A percentile compares a stretch with the other conserved stretches of the same genome.
Conservation (phyloP, 2,888 invertebrate genomes). For the Oligia fasciuncula region DNA sequence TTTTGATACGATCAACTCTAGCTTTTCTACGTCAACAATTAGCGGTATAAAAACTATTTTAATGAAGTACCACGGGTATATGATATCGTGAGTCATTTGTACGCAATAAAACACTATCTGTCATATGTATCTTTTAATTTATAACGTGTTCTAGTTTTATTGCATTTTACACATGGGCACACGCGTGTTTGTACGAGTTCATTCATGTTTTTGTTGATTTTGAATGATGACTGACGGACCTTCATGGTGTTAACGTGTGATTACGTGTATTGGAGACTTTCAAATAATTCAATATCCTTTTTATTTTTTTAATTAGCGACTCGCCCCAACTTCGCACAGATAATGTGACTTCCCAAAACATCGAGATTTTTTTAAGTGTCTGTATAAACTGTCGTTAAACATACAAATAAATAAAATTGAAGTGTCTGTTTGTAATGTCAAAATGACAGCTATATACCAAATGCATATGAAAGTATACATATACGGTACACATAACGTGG, state of each 20-base stretch:
- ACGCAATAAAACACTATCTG: slow-evolving; percentile 71
- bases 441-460: too few species aligned
- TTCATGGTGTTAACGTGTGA: not conserved
- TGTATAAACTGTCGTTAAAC: too few species aligned
- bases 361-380: not conserved
- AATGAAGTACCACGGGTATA: slow-evolving; percentile 54
- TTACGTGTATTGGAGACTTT: not conserved
- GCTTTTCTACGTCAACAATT: slow-evolving; percentile 20
- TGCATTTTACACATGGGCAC: slow-evolving; percentile 30
- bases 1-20: slow-evolving; percentile 18
- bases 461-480: too few species aligned
- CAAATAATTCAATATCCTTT: too few species aligned
- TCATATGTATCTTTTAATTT: slow-evolving; percentile 70
- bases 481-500: too few species aligned
- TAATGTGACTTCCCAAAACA: not conserved
- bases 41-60: slow-evolving; percentile 46
- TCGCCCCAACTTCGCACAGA: not conserved
- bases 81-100: slow-evolving; percentile 67
- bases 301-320: not conserved
- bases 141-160: slow-evolving; percentile 57
- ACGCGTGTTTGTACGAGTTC: slow-evolving; percentile 6
- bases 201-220: slow-evolving; percentile 18
- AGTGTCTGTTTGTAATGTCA: too few species aligned
- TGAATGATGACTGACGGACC: not conserved
- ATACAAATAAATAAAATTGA: too few species aligned